Conservation (phyloP, 2,797 vertebrate genomes). For the Chaetophractus vellerosus region DNA sequence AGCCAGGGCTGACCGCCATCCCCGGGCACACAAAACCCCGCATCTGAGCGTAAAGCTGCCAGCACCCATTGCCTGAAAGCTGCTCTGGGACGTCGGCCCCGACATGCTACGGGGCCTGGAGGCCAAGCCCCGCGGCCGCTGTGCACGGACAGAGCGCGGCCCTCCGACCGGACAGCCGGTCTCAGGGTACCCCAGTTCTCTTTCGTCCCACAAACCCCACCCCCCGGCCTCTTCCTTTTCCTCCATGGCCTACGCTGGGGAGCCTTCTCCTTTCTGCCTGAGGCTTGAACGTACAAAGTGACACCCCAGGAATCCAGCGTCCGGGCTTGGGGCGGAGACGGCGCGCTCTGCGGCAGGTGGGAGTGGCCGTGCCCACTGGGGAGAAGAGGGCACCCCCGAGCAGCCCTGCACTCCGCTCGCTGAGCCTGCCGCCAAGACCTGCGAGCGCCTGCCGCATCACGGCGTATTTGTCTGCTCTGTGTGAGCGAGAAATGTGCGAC, state of each 20-base stretch:
- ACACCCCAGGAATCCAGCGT: not conserved
- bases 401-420: accelerated
- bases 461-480: too few species aligned
- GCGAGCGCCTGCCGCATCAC: not conserved
- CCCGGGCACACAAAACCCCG: too few species aligned
- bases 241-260: not conserved
- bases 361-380: not conserved
- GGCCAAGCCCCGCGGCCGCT: accelerated
- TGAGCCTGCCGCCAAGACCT: not conserved
- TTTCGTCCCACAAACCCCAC: not conserved
- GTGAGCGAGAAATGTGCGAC: not conserved
- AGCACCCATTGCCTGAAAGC: not conserved
- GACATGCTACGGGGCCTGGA: too few species aligned
- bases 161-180: accelerated
- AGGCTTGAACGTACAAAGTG: slow-evolving; percentile 44
- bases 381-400: not conserved
- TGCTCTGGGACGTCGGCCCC: not conserved
- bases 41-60: too few species aligned
- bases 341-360: not conserved
- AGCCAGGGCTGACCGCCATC: not conserved
- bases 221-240: not conserved
- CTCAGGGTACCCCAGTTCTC: not conserved
- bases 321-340: not conserved
- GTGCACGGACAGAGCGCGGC: not conserved
- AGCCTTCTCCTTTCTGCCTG: not conserved